Conservation (phyloP, 2,113 vertebrate genomes). For the Lepidothrix coronata region DNA sequence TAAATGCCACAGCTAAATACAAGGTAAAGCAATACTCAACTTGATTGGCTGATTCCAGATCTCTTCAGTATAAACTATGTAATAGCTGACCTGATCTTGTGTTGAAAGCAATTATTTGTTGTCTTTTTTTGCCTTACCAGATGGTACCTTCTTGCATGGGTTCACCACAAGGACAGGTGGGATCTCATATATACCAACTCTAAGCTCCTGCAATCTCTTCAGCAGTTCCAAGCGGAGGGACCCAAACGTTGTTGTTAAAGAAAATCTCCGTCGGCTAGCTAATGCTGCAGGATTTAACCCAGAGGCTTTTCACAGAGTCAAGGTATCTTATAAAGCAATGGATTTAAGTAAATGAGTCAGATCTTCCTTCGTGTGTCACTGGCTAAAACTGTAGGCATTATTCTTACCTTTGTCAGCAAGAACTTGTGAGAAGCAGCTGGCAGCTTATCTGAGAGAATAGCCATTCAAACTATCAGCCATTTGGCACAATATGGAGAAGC, state of each 20-base stretch:
- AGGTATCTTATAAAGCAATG: slow-evolving; percentile 73
- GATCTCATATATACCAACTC: slow-evolving; percentile 83
- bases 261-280: slow-evolving; percentile 86
- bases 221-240: slow-evolving; percentile 85
- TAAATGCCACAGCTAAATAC: neutral
- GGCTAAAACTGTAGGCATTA: neutral
- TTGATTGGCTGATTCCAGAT: neutral
- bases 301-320: slow-evolving; percentile 76
- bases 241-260: slow-evolving; percentile 79
- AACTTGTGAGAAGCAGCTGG: neutral
- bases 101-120: neutral
- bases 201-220: slow-evolving; percentile 92
- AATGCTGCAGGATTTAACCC: slow-evolving; percentile 82
- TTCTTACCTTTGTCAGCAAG: neutral
- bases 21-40: neutral
- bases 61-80: neutral
- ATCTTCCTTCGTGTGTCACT: neutral
- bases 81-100: neutral
- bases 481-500: neutral
- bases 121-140: slow-evolving; percentile 37
- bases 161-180: slow-evolving; percentile 90
- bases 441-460: neutral
- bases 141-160: slow-evolving; percentile 86
- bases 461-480: neutral
- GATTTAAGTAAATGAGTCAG: neutral